Evolutionary conservation across 2,797 vertebrate species (phyloP), one percentile per base, ranked within the genome.

Genomic region (Crocidura indochinensis): DNA sequence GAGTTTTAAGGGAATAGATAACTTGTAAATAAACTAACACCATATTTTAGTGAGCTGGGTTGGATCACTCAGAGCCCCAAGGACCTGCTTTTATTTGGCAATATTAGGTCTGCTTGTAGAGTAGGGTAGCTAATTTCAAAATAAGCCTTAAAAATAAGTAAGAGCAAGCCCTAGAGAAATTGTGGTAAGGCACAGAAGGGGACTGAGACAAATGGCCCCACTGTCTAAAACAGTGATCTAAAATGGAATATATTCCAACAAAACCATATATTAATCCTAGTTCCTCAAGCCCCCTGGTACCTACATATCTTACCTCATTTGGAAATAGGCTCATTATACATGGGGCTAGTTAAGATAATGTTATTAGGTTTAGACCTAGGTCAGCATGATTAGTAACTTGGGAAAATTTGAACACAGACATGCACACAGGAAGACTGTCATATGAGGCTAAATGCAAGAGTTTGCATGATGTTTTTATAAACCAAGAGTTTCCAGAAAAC

Each of bases 231-330:
- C 29, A 87, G 38, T 51, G 60, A 10, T 60, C 49, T n/a, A 49
- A 87, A 14, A 1, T 53, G 65, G 29, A 74, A 44, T 12, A 14
- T 46, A 10, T 92, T 11, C 38, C 12, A 4, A 60, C 62, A 62
- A 73, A 73, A 29, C 22, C 9, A 20, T 46, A 20, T 46, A 27
- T 11, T 17, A 17, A 4, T 62, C 64, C 24, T 65, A 69, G 81
- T 12, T 65, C 29, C 1, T 1, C 38, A 38, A 38, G 38, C 1
- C 15, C 49, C 51, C 27, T 19, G 53, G 29, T 47, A 56, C 2
- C 24, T 88, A n/a, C 0, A 4, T 8, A 82, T 75, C 71, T 75
- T n/a, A 62, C 19, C 24, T 71, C 62, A 75, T 67, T 96, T 94
- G 38, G 67, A 90, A 67, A 79, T 26, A 65, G 38, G 31, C 8